Evolutionary conservation across 1,140 invertebrate species (phyloP), one percentile per base, ranked within the genome.

Genomic region (Saccostrea glomerata): DNA sequence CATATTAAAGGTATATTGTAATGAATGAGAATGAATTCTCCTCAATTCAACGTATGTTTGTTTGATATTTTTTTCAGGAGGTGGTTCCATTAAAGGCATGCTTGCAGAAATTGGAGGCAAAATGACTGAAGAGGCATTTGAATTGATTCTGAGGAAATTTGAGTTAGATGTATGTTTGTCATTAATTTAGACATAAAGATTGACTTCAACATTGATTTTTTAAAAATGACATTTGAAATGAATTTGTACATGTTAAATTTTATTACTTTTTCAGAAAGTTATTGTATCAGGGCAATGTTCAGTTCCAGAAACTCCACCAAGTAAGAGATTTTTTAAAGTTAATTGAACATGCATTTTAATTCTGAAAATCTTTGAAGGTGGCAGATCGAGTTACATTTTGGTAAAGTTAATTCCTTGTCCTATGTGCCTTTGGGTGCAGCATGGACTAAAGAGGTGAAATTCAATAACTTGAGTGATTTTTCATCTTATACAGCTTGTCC

Each of bases 101-200:
- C 66, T 87, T n/a, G 77, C 84, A 25, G n/a, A 25, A 55, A 84
- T 90, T 0, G 91, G 90, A 82, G 88, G 88, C 5, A 70, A 82
- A n/a, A 60, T 92, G 47, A 88, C 90, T 40, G 70, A 58, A 6
- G 90, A 88, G n/a, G 91, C 87, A 0, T 90, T 92, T 55, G 82
- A 89, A 30, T 40, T 90, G 0, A 89, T 90, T 20, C 82, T 92
- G 4, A 88, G 86, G n/a, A 85, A 82, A 56, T 84, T 91, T 36
- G 82, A 87, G 60, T 83, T 92, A 40, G 90, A 92, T 87, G 91
- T 92, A 87, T 88, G 91, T 86, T 92, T 82, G 90, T 86, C 30
- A 30, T 77, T 13, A 77, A 77, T 15, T 77, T 30, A 0, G 9
- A 6, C 11, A 17, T 3, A 12, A 73, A 11, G 0, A 73, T 73